Evolutionary conservation across 2,888 invertebrate species (phyloP), one percentile per base, ranked within the genome.

Genomic region (Patella depressa): DNA sequence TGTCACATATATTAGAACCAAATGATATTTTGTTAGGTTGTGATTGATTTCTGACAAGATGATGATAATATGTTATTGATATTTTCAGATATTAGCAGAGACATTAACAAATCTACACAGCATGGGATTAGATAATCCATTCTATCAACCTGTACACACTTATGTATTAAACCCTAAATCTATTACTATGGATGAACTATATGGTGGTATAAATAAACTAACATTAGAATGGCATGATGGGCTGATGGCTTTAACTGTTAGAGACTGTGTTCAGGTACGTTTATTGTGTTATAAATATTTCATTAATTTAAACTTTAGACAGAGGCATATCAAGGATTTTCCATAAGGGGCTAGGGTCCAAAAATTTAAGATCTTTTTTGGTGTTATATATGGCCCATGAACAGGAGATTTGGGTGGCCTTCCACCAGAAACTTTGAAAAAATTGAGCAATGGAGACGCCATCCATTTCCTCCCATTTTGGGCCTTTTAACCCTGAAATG

Each of bases 151-250:
- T 0, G 97, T 97, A 0, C 94, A 94, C 84, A 95, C 95, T 78
- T 96, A 95, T 88, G 94, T 95, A 1, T 93, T 97, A 92, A 97
- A 97, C 91, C 97, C 97, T 0, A 97, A 97, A 92, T 95, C 97
- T 55, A 94, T 97, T 15, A 94, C 94, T 0, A 95, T 96, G 88
- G 97, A 96, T 24, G 97, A 97, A 91, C 91, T 97, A 17, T 97
- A 97, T 86, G 97, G 97, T 0, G 96, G 95, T 90, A 95, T 97
- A 0, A 95, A 96, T 91, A 92, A 94, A 15, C 94, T 95, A 84
- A 96, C 97, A 0, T 92, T 97, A 84, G 97, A 97, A 91, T 97
- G 97, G 97, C 95, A 94, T 85, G 97, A 97, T 90, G 97, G 97
- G 0, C 93, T 97, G 0, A 93, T 97, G 89, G 97, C 95, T 0